phyloP scores from a whole-genome alignment of 92 coral and sea anemone genomes.

The Siderastrea siderea region DNA sequence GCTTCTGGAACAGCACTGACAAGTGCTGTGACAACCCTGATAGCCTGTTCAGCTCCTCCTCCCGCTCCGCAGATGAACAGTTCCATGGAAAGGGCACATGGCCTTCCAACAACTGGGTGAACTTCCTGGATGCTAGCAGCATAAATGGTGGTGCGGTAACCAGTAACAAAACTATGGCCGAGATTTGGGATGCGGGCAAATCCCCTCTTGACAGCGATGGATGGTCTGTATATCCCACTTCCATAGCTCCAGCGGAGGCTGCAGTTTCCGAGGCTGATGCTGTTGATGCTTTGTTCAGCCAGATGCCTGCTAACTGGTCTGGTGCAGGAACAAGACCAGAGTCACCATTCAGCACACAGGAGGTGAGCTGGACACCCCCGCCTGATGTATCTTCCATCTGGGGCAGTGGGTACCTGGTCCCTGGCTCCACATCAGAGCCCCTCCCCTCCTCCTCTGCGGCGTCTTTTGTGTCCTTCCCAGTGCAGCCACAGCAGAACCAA shows the following conservation, averaged over 20 bases:
- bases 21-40: slow-evolving; percentile 69
- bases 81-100: slow-evolving; percentile 74
- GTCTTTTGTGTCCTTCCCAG: slow-evolving; percentile 32
- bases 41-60: slow-evolving; percentile 79
- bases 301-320: slow-evolving; percentile 65
- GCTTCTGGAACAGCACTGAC: slow-evolving; percentile 33
- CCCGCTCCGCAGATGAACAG: slow-evolving; percentile 66
- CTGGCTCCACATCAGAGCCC: slow-evolving; percentile 47
- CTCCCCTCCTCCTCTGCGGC: slow-evolving; percentile 40
- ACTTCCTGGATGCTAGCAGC: slow-evolving; percentile 89
- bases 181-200: slow-evolving; percentile 96
- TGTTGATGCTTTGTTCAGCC: slow-evolving; percentile 85
- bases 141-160: slow-evolving; percentile 65
- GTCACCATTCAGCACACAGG: slow-evolving; percentile 52
- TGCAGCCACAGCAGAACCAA: slow-evolving; percentile 53
- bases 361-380: slow-evolving; percentile 62
- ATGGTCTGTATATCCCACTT: slow-evolving; percentile 78
- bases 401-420: slow-evolving; percentile 63
- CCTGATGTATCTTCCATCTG: slow-evolving; percentile 75
- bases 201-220: slow-evolving; percentile 87
- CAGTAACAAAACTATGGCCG: slow-evolving; percentile 91
- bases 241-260: slow-evolving; percentile 25
- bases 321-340: slow-evolving; percentile 30
- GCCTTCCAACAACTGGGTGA: slow-evolving; percentile 95
- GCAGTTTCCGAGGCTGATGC: slow-evolving; percentile 71